Base-by-base conservation (phyloP, 2,888 invertebrate species). In the Lasioglossum vierecki region DNA sequence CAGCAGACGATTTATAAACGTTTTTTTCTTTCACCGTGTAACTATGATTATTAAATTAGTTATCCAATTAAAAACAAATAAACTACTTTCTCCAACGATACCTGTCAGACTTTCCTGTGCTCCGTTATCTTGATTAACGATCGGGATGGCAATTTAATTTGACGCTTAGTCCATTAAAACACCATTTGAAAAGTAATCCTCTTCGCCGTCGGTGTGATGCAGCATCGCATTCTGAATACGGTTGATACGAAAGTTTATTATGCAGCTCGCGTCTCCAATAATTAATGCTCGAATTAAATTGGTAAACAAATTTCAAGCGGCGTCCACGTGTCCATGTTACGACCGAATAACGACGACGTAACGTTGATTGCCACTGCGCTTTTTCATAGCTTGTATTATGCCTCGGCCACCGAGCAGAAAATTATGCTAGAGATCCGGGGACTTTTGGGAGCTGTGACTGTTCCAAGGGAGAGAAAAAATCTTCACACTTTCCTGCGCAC, bases 401-500 rank as follows among this genome's bases (percentile, higher is more conserved):
- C 30, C 46, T 39, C 18, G 18, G 18, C 15, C 30, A 18, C 70
- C 15, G n/a, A 79, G 63, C 63, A 11, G 63, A 77, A 66, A 82
- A 85, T 79, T 60, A 66, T 53, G 53, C 60, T 79, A 46, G 57
- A 82, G 78, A 80, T 26, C n/a, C 53, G 13, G 15, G 11, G 9
- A 49, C 30, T 71, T 74, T 30, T 57, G 30, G 73, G n/a, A 26
- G 30, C 6, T 66, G 26, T 11, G 46, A 44, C 22, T 2, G 44
- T 57, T 18, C 15, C 2, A 13, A 18, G 18, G 3, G 6, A 30
- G 30, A 26, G 75, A 81, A 81, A 76, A 83, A 63, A 68, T 83
- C 72, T 89, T 89, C 86, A 89, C 88, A 89, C 90, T 91, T 91
- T 91, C 90, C 88, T 88, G 89, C 85, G 66, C 83, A 76, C 88